Evolutionary conservation across 2,797 vertebrate genomes (phyloP), one percentile per base, ranked within the genome.

Genomic region (Petrocephalus sullivani): DNA sequence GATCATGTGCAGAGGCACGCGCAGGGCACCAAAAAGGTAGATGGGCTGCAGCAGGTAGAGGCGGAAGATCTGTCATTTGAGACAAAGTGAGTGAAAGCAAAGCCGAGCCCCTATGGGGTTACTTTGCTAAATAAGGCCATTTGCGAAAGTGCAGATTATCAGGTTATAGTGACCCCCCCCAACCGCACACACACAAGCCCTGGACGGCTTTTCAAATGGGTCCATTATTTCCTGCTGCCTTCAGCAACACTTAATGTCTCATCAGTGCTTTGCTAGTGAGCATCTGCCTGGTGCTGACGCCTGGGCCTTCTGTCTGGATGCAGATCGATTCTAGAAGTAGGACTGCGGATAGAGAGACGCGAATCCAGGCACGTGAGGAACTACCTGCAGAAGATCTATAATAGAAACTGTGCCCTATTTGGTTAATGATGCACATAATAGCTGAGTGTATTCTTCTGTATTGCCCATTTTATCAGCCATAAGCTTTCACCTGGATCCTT

Each of bases 51-150:
- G 28, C 19, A 56, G 67, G 12, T 57, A 46, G 14, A 75, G 23
- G 51, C 21, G 23, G 14, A 9, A 33, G 28, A 23, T 89, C 84
- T 51, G 85, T 82, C 56, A 87, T 58, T 14, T 53, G 16, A 54
- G 64, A 56, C 33, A 54, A 21, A 14, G 12, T 9, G 14, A 86
- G 56, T 81, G 85, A 53, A 87, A 89, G 23, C 56, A 9, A 41
- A 89, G 60, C 33, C 53, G 3, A 23, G 23, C 21, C 0, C 19
- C 5, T 12, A n/a, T 49, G 57, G 37, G 28, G 78, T 86, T 86
- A 33, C 84, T 57, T 41, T 60, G 54, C 56, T 86, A 46, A 87
- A 67, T 23, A 67, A 87, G 60, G 61, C 60, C 87, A 75, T 87
- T 75, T 87, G 23, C 28, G 3, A 87, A 75, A 75, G 46, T 87